Base-by-base conservation (phyloP, 2,113 vertebrate genomes). In the Maccullochella peelii region DNA sequence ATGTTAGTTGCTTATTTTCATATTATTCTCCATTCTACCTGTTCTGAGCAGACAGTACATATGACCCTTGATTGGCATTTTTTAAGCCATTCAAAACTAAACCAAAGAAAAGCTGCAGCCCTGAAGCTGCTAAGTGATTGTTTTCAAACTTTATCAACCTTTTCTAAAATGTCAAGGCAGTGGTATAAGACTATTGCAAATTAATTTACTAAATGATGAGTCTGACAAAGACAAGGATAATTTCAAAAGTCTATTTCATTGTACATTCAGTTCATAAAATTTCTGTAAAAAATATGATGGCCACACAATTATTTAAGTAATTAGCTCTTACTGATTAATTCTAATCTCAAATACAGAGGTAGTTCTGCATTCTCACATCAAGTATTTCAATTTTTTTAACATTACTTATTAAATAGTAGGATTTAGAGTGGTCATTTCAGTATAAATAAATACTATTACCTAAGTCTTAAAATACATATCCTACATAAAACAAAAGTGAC, bases 221-320 rank as follows among this genome's bases (percentile, higher is more conserved):
- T 59, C 73, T 52, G 25, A 80, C 40, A 79, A 54, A 78, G 12
- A 80, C 2, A 38, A 27, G 14, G 8, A 70, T 73, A 18, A 47
- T 83, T 86, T 87, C 8, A 86, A 89, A 92, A 90, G 73, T 57
- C 69, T 14, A n/a, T 80, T 93, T 92, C 80, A 91, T 94, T 78
- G 47, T 86, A 89, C 80, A 91, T 93, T 93, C 89, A 79, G 78
- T 89, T 90, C 38, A 88, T 80, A 89, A 84, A 80, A 69, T 67
- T 12, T 73, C 55, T 61, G 81, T 88, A 87, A 84, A 88, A 91
- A 89, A 84, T 30, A 63, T 68, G 3, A 59, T 25, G 47, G 77
- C 65, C 58, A 86, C 44, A 75, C 55, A 63, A 38, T 33, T 44
- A 72, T 54, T 81, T 21, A 62, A 71, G 27, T n/a, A 73, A 76